Percentiles rank a stretch among this genome's conserved stretches.
These are phyloP conservation scores for Embidobia sp. DNA, from an alignment of 2,888 invertebrate species.

Conservation along the genomic window DNA sequence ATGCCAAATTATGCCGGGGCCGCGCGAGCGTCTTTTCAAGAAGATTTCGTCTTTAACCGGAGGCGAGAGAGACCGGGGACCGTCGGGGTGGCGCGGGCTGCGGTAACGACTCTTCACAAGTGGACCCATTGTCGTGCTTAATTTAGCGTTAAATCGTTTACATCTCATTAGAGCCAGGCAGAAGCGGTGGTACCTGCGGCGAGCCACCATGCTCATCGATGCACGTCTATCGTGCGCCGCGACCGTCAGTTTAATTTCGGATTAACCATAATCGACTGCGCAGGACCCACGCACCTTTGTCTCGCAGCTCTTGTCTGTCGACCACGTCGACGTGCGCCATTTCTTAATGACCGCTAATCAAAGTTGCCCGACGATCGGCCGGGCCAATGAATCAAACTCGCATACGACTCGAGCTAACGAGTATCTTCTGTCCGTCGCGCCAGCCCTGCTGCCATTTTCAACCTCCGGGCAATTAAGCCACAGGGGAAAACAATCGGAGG, in stretches of 20 bases:
- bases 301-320: slow-evolving; percentile 40
- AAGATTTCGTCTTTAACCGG: slow-evolving; percentile 43
- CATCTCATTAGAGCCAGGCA: slow-evolving; percentile 80
- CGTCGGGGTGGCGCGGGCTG: slow-evolving; percentile 33
- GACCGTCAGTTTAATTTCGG: slow-evolving; percentile 77
- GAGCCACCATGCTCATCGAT: slow-evolving; percentile 77
- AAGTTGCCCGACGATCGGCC: slow-evolving; percentile 27
- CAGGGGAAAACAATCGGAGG: too few species aligned
- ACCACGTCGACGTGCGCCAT: slow-evolving; percentile 26
- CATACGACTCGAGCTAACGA: background rate
- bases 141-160: slow-evolving; percentile 82
- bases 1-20: slow-evolving; percentile 60
- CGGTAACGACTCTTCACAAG: slow-evolving; percentile 66
- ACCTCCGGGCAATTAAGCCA: too few species aligned
- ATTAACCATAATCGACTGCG: slow-evolving; percentile 66
- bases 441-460: too few species aligned
- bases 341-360: slow-evolving; percentile 49
- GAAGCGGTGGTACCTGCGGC: slow-evolving; percentile 67
- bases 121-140: slow-evolving; percentile 79
- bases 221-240: slow-evolving; percentile 76
- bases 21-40: slow-evolving; percentile 42
- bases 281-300: slow-evolving; percentile 57
- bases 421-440: background rate
- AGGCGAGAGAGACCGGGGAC: background rate
- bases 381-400: slow-evolving; percentile 12